These are phyloP conservation scores for Tridacna gigas DNA, from an alignment of 2,888 invertebrate genomes.

Conservation along the genomic window DNA sequence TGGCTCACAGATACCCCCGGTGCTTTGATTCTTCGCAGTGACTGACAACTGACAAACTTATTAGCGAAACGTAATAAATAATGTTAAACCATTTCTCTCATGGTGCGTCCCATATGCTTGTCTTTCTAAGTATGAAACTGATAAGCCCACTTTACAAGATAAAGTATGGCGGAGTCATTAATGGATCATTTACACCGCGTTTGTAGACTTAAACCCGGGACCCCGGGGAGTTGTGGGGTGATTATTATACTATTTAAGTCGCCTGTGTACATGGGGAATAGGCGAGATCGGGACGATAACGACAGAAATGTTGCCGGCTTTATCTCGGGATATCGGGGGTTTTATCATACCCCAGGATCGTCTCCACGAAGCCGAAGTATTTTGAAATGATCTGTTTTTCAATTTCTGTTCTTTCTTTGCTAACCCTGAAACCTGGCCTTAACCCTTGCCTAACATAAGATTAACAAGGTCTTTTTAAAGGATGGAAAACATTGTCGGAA, in stretches of 20 bases:
- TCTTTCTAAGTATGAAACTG: constrained; percentile 16
- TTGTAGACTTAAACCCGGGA: constrained; percentile 28
- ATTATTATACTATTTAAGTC: constrained; percentile 40
- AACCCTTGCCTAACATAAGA: too few species aligned
- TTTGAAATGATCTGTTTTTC: background rate
- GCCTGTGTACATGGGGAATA: constrained; percentile 19
- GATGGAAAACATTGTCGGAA: too few species aligned
- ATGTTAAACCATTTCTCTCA: background rate
- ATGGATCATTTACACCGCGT: constrained; percentile 49
- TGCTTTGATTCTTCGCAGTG: background rate
- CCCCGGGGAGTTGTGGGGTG: constrained; percentile 48
- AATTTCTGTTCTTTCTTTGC: constrained; percentile 1
- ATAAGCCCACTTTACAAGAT: constrained; percentile 28
- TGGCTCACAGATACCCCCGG: too few species aligned
- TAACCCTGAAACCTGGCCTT: too few species aligned
- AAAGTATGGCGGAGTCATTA: constrained; percentile 43
- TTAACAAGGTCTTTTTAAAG: too few species aligned
- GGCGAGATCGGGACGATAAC: constrained; percentile 20
- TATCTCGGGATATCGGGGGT: constrained; percentile 14
- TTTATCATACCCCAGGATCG: constrained; percentile 25
- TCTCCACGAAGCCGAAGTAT: background rate
- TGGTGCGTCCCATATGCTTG: constrained; percentile 10
- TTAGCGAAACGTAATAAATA: background rate
- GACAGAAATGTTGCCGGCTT: constrained; percentile 23
- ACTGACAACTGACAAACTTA: background rate